Evolutionary conservation across 2,113 vertebrate genomes (phyloP).

Genomic region (Syngnathus floridae): DNA sequence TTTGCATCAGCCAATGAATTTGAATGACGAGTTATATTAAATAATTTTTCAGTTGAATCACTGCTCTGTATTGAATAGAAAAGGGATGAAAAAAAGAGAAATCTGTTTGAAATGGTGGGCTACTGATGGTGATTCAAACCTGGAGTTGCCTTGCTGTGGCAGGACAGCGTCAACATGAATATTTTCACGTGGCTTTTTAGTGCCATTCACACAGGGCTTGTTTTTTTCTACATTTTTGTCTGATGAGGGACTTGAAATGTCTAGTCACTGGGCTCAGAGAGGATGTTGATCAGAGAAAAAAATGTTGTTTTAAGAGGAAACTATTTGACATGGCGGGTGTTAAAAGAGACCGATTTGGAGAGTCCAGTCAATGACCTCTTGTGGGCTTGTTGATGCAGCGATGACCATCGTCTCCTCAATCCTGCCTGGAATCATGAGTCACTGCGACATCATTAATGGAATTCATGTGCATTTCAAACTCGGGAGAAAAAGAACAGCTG

Average conservation of each 20-base stretch:
- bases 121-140: not conserved
- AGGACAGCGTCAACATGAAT: not conserved
- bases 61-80: not conserved
- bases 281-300: conserved; percentile 9
- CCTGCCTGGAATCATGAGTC: conserved; percentile 59
- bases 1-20: not conserved
- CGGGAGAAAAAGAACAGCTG: not conserved
- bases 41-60: not conserved
- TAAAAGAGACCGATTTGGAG: conserved; percentile 1
- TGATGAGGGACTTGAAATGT: not conserved
- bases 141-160: not conserved
- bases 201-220: not conserved
- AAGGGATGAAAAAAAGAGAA: not conserved
- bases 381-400: conserved; percentile 9
- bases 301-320: conserved; percentile 10
- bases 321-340: not conserved
- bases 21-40: not conserved
- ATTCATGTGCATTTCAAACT: not conserved
- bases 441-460: conserved; percentile 30
- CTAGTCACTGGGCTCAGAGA: conserved; percentile 1
- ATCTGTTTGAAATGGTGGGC: not conserved
- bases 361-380: conserved; percentile 30
- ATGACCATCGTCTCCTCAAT: conserved; percentile 14
- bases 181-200: not conserved
- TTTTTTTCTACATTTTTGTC: not conserved